Base-by-base conservation (phyloP, 1,140 invertebrate genomes). In the Delia radicum region DNA sequence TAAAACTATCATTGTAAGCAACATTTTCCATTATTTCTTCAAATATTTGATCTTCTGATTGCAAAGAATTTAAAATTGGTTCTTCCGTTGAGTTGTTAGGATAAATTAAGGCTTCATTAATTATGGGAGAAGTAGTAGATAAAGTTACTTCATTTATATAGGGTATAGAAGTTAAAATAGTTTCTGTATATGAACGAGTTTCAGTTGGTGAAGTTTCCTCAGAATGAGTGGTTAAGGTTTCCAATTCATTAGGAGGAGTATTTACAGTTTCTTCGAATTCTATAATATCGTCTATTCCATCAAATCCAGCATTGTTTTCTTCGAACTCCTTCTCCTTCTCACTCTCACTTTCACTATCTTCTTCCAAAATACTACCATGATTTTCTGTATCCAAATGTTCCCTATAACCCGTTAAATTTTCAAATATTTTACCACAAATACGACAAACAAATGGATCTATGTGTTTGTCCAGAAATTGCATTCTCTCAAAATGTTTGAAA, bases 361-460 rank as follows among this genome's bases (percentile, higher is more conserved):
- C 72, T 33, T 65, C 8, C 24, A 73, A 27, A 24, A 65, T 55
- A 65, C 46, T 67, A 13, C 33, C 24, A 37, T 62, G 75, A 28
- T 31, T 76, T 37, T 73, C 62, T 27, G 15, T 33, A 24, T 74
- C 74, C 65, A 83, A 79, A 62, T 83, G 82, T 13, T 67, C 18
- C 48, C 80, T 78, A 74, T 81, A 82, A 1, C 76, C 33, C 5
- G 77, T 42, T 26, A 83, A 76, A 63, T 81, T 83, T 72, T 82
- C 82, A 48, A 83, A 83, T 74, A 84, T 84, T 61, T 81, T 79
- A 26, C 79, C 80, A 33, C 83, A 84, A 6, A 77, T 77, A 0
- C 80, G 80, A 31, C 82, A 84, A 4, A 84, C 79, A 74, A 83
- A 82, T 0, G 83, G 83, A 75, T 82, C 81, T 13, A 84, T 84